These are phyloP conservation scores for Oscheius myriophilus DNA, from an alignment of 2,888 invertebrate species.

Conservation along the genomic window DNA sequence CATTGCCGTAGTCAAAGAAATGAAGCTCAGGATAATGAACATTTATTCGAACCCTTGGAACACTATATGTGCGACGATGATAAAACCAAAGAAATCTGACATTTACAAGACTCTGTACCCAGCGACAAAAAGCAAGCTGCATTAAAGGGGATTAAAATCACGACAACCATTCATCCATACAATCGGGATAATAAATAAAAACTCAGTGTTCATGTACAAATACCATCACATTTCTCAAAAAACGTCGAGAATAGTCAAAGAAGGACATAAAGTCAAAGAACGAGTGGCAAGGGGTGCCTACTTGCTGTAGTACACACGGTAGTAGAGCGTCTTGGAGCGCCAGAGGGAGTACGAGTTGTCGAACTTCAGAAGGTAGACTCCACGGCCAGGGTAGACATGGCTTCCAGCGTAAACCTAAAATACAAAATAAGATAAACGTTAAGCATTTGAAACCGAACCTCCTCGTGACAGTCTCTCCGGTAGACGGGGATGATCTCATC, in stretches of 20 bases:
- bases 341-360: slow-evolving; percentile 99
- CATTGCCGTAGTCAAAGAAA: slow-evolving; percentile 26
- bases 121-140: slow-evolving; percentile 16
- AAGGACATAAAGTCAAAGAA: slow-evolving; percentile 1
- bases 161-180: slow-evolving; percentile 19
- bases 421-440: slow-evolving; percentile 2
- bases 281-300: slow-evolving; percentile 34
- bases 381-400: slow-evolving; percentile 94
- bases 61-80: neutral
- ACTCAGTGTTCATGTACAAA: slow-evolving; percentile 14
- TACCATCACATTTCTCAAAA: slow-evolving; percentile 2
- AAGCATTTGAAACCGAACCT: slow-evolving; percentile 71
- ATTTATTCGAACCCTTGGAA: neutral
- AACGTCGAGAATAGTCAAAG: neutral
- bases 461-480: slow-evolving; percentile 93
- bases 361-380: slow-evolving; percentile 96
- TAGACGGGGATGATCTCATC: slow-evolving; percentile 93
- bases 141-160: neutral
- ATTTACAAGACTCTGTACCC: slow-evolving; percentile 10
- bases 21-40: slow-evolving; percentile 19
- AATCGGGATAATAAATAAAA: slow-evolving; percentile 8
- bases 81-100: neutral
- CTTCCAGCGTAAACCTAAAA: slow-evolving; percentile 90
- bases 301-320: slow-evolving; percentile 90
- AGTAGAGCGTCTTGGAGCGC: slow-evolving; percentile 98